Base-by-base conservation (phyloP, 2,113 vertebrate genomes). In the Lota lota region DNA sequence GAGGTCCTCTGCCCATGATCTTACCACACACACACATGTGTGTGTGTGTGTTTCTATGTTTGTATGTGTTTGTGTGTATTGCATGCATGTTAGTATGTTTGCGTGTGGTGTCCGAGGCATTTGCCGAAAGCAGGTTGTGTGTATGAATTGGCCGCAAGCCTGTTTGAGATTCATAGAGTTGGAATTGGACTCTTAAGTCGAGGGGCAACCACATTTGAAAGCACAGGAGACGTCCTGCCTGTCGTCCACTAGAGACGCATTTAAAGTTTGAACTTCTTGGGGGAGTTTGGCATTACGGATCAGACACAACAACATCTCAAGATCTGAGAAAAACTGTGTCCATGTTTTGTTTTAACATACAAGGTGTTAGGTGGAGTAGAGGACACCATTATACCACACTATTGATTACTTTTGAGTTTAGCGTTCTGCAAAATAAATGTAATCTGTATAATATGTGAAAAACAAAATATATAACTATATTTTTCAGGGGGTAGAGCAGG, bases 161-260 rank as follows among this genome's bases (percentile, higher is more conserved):
- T 81, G 63, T 83, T 87, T 87, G 83, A 82, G 83, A 87, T 85
- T 83, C 85, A 85, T 83, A 78, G 82, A 78, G 81, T 79, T 79
- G 73, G 80, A 81, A 79, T 83, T 83, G 82, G 74, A 78, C 77
- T 82, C 72, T 74, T 62, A 80, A 81, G 80, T 74, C 72, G 51
- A 68, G 54, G 2, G 68, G n/a, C 61, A 22, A 68, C 56, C 59
- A 59, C 71, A 72, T 83, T 77, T 70, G 69, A 75, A 74, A 74
- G 71, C 77, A 67, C 56, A 74, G 61, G 50, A n/a, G 24, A 20
- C 76, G 28, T 74, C 74, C 72, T 74, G 74, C 17, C 16, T 64
- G 58, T 67, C 59, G 66, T 74, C 47, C 78, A 64, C 77, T 1
- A 0, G 79, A 68, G 77, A 77, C 62, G 64, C 64, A 77, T 80